Conservation (phyloP, 2,113 vertebrate species). For the Entomyzon cyanotis region DNA sequence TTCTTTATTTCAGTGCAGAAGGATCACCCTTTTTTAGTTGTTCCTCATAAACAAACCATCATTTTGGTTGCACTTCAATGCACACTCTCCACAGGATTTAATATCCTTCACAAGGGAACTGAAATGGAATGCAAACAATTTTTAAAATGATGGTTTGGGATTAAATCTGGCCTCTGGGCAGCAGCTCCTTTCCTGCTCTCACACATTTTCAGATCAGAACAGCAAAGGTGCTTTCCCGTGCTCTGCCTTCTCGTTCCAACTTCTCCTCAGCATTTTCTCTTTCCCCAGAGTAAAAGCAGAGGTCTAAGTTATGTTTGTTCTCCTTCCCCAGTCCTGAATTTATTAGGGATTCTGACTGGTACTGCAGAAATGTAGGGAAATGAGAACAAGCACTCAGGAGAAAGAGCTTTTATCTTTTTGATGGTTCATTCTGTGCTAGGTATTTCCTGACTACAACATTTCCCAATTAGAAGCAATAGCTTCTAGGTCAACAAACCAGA, state of each 20-base stretch:
- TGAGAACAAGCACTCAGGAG: not conserved
- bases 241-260: not conserved
- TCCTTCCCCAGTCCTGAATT: not conserved
- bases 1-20: not conserved
- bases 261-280: not conserved
- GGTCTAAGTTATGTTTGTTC: not conserved
- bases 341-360: not conserved
- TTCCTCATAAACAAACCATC: conserved; percentile 46
- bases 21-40: conserved; percentile 11
- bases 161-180: not conserved
- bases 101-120: not conserved
- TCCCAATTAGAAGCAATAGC: not conserved
- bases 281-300: not conserved
- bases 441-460: not conserved
- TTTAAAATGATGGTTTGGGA: conserved; percentile 13
- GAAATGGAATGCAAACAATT: not conserved
- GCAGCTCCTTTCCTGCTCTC: not conserved
- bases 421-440: not conserved
- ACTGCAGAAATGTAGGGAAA: not conserved
- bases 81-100: not conserved
- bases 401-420: not conserved
- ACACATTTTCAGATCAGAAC: not conserved
- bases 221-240: not conserved
- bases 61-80: conserved; percentile 24
- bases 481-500: not conserved